Evolutionary conservation across 2,113 vertebrate species (phyloP), one percentile per base, ranked within the genome.

Genomic region (Hymenochirus boettgeri): DNA sequence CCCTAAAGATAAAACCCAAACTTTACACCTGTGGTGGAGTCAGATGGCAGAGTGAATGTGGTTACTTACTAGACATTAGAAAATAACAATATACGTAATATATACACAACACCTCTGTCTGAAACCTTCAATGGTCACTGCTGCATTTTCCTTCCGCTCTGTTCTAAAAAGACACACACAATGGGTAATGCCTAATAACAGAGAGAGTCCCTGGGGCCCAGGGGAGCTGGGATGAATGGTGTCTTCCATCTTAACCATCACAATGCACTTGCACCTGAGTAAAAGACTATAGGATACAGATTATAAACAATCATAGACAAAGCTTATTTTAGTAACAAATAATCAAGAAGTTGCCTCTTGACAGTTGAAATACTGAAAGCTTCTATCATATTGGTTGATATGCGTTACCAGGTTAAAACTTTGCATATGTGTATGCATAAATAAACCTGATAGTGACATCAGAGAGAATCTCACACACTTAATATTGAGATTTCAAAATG

Each of bases 101-200:
- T 48, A 57, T 45, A 65, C 54, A 65, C 54, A 66, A 21, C 45
- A 29, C 53, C 27, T 57, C 39, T 57, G 25, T 25, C 53, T 58
- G 26, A 45, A 37, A 25, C 54, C 42, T 57, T 8, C 19, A 21
- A 50, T 29, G 31, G 46, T 52, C 45, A 39, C 42, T 59, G 39
- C 53, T 37, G 53, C 26, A 17, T 56, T n/a, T 35, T 56, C 50
- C 4, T 25, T 7, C 23, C 10, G 17, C 15, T 55, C 2, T 2
- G 4, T 57, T 39, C 27, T 65, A 13, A 23, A 48, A 15, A 33
- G 57, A 45, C 37, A 23, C 18, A 29, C 9, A 47, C 2, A 24
- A 57, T 57, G 29, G 52, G 42, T 50, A 25, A 19, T 23, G 42
- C 25, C 55, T 53, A 62, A 23, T 62, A 22, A 24, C 33, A 24